Percentiles rank a stretch among this genome's conserved stretches.
phyloP scores from a whole-genome alignment of 2,888 invertebrate genomes.

The Monopis laevigella region DNA sequence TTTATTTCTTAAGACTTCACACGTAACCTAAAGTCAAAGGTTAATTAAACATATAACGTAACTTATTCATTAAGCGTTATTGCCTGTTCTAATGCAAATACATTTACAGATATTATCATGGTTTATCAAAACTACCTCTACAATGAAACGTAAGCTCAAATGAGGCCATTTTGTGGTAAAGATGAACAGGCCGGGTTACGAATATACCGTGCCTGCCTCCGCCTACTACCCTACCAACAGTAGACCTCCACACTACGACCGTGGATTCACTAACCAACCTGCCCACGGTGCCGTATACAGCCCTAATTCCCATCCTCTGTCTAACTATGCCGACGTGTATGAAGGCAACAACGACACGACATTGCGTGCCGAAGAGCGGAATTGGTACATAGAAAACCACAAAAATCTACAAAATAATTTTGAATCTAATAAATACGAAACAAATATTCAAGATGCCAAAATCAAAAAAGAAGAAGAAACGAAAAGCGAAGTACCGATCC shows the following conservation, averaged over 20 bases:
- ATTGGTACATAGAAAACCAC: conserved; percentile 64
- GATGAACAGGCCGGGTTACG: conserved; percentile 65
- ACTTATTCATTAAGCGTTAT: too few species aligned
- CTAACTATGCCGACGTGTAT: conserved; percentile 60
- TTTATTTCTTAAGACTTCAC: too few species aligned
- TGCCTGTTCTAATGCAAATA: too few species aligned
- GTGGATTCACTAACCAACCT: conserved; percentile 46
- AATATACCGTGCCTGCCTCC: conserved; percentile 58
- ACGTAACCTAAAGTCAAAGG: too few species aligned
- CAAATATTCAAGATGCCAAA: conserved; percentile 55
- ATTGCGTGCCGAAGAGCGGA: conserved; percentile 57
- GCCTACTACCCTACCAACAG: conserved; percentile 52
- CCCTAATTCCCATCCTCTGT: conserved; percentile 53
- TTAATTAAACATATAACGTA: too few species aligned
- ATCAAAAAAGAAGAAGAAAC: conserved; percentile 59
- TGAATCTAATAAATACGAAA: conserved; percentile 38
- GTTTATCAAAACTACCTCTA: too few species aligned
- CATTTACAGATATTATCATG: too few species aligned
- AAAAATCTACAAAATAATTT: conserved; percentile 52
- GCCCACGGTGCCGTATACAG: conserved; percentile 45
- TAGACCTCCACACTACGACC: conserved; percentile 56
- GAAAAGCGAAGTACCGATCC: conserved; percentile 43
- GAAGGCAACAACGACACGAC: conserved; percentile 64
- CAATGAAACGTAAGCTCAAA: conserved; percentile 40
- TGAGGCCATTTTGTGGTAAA: conserved; percentile 56